phyloP scores from a whole-genome alignment of 2,113 vertebrate species.

The Garra rufa region DNA sequence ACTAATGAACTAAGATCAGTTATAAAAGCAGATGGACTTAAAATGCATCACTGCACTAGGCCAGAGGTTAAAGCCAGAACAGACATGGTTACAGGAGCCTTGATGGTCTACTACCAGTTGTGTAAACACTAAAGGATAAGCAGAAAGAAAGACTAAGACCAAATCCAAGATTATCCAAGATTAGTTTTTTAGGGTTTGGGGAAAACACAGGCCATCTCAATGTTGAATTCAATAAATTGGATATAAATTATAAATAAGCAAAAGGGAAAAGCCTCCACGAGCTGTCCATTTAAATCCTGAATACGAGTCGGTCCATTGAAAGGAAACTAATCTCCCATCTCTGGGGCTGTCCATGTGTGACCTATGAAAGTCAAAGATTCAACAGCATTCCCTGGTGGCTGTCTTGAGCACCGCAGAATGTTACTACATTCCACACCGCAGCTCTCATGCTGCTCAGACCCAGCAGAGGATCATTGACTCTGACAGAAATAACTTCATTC shows the following conservation, averaged over 20 bases:
- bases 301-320: slow-evolving; percentile 19
- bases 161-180: slow-evolving; percentile 1
- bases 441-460: slow-evolving; percentile 1
- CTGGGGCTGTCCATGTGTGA: not conserved
- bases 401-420: slow-evolving; percentile 60
- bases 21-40: not conserved
- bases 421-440: not conserved
- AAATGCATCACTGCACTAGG: not conserved
- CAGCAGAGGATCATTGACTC: slow-evolving; percentile 54
- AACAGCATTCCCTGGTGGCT: slow-evolving; percentile 75
- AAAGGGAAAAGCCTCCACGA: not conserved
- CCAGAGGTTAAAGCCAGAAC: not conserved
- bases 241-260: slow-evolving; percentile 30
- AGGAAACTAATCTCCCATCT: not conserved
- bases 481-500: slow-evolving; percentile 51
- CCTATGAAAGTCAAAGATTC: slow-evolving; percentile 51
- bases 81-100: not conserved
- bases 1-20: not conserved
- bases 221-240: not conserved
- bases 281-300: slow-evolving; percentile 8
- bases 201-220: not conserved
- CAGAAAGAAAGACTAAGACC: not conserved
- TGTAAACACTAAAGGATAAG: not conserved
- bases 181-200: not conserved
- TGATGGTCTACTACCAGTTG: not conserved